A percentile compares a stretch with the other conserved stretches of the same genome.
Evolutionary conservation across 2,797 vertebrate species (phyloP).

Genomic region (Denticeps clupeoides): DNA sequence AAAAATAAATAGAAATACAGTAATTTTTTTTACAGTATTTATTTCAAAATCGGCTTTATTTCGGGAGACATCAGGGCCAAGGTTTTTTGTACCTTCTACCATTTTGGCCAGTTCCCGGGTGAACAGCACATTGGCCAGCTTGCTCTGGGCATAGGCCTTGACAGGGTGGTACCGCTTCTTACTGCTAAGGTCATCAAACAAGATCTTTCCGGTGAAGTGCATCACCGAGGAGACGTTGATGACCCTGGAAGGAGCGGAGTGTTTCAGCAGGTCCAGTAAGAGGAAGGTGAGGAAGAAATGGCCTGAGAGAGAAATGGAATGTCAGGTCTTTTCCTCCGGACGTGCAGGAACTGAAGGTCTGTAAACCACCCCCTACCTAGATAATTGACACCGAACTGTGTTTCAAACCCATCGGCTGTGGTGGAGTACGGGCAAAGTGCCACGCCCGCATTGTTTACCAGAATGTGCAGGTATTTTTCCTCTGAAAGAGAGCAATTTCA

Average conservation of each 20-base stretch:
- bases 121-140: constrained; percentile 61
- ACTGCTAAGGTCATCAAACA: constrained; percentile 54
- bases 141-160: constrained; percentile 56
- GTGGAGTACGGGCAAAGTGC: constrained; percentile 43
- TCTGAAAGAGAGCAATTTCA: too few relatives aligned
- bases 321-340: background rate
- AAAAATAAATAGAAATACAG: too few relatives aligned
- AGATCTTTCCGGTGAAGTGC: constrained; percentile 56
- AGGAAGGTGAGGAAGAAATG: constrained; percentile 65
- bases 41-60: too few relatives aligned
- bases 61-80: too few relatives aligned
- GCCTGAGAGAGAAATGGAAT: constrained; percentile 33
- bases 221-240: constrained; percentile 52
- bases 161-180: constrained; percentile 46
- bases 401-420: constrained; percentile 56
- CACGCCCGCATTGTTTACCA: constrained; percentile 65
- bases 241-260: constrained; percentile 55
- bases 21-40: too few relatives aligned
- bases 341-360: constrained; percentile 6
- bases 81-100: constrained; percentile 52
- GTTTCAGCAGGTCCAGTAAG: constrained; percentile 59
- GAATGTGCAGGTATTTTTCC: constrained; percentile 52
- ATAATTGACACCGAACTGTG: constrained; percentile 65
- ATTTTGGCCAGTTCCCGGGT: constrained; percentile 54
- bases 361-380: constrained; percentile 40